phyloP scores from a whole-genome alignment of 2,888 invertebrate species.

The Nemotelus nigrinus region DNA sequence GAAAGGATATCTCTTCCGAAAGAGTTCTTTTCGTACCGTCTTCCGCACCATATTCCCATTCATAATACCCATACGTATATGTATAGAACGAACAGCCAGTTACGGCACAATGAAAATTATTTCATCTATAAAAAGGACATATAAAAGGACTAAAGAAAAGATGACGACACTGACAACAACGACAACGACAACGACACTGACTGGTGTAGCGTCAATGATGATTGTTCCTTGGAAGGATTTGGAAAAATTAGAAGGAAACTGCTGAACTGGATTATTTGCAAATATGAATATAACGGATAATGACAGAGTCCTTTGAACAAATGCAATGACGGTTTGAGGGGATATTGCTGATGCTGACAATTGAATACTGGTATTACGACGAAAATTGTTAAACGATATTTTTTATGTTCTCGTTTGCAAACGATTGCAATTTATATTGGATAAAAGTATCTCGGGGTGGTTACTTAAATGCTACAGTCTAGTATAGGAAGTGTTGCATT shows the following conservation, averaged over 20 bases:
- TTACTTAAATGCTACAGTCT: too few species aligned
- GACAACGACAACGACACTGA: not conserved
- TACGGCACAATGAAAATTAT: too few species aligned
- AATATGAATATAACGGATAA: not conserved
- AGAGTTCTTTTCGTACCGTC: too few species aligned
- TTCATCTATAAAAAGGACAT: not conserved
- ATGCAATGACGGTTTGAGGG: not conserved
- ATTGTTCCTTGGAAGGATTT: not conserved
- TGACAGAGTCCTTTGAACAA: not conserved
- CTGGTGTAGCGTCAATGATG: not conserved
- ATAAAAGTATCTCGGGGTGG: too few species aligned
- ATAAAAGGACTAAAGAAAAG: conserved; percentile 10
- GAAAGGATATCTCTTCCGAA: too few species aligned
- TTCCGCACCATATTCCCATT: too few species aligned
- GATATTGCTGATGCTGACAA: not conserved
- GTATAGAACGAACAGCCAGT: too few species aligned
- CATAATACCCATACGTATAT: too few species aligned
- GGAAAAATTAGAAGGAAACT: conserved; percentile 12
- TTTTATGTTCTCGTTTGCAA: not conserved
- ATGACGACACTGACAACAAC: not conserved
- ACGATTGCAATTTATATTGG: not conserved
- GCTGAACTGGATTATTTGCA: conserved; percentile 16
- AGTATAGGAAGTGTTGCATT: too few species aligned
- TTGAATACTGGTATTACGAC: not conserved
- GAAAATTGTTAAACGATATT: not conserved